Evolutionary conservation across 2,888 invertebrate species (phyloP).

Genomic region (Habrosyne pyritoides): DNA sequence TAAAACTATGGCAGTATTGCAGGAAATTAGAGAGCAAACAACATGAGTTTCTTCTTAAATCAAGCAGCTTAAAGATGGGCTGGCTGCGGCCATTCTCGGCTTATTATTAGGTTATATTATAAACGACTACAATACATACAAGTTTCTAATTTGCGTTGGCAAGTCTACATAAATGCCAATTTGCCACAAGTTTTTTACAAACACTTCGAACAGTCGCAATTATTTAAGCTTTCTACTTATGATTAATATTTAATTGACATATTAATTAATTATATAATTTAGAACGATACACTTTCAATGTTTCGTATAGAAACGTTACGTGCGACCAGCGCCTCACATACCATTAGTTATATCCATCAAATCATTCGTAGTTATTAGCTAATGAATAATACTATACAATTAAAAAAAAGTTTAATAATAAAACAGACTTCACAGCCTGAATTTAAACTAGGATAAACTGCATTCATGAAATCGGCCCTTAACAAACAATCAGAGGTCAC

Average conservation of each 20-base stretch:
- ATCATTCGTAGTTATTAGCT: constrained; percentile 26
- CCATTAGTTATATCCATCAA: constrained; percentile 26
- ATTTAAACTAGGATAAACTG: constrained; percentile 40
- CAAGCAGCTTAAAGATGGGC: constrained; percentile 67
- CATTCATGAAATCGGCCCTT: constrained; percentile 37
- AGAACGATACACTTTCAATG: constrained; percentile 30
- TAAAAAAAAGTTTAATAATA: constrained; percentile 26
- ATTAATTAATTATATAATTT: constrained; percentile 27
- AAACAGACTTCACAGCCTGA: constrained; percentile 63
- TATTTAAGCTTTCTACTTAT: constrained; percentile 6
- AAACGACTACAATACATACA: constrained; percentile 12
- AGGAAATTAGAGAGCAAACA: constrained; percentile 72
- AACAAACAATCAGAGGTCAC: constrained; percentile 27
- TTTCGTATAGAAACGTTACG: constrained; percentile 45
- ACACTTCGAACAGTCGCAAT: constrained; percentile 1
- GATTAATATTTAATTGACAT: constrained; percentile 8
- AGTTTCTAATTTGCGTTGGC: constrained; percentile 38
- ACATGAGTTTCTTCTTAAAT: constrained; percentile 63
- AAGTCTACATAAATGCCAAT: constrained; percentile 33
- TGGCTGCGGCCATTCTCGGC: constrained; percentile 45
- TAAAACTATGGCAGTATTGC: constrained; percentile 72
- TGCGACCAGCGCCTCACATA: constrained; percentile 65
- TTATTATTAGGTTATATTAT: constrained; percentile 21
- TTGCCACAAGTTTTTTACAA: not conserved
- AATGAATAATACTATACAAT: constrained; percentile 24